Conservation (phyloP, 2,888 invertebrate species). For the Argynnis bischoffii region DNA sequence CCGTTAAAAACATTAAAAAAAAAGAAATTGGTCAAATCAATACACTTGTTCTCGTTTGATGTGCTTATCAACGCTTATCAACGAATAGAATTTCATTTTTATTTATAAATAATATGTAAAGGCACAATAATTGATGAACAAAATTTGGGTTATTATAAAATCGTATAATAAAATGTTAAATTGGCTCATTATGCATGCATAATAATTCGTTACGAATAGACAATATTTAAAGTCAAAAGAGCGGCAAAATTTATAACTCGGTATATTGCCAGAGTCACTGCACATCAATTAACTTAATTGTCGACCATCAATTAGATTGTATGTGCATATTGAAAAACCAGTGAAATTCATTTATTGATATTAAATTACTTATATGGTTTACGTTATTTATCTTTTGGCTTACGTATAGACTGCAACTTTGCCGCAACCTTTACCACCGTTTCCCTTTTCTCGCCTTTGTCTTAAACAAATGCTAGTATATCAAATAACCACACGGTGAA, state of each 20-base stretch:
- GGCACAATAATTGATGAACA: too few species aligned
- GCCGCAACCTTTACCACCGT: too few species aligned
- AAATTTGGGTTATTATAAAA: not conserved
- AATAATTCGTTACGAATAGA: constrained; percentile 28
- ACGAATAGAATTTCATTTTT: too few species aligned
- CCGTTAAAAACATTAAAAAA: too few species aligned
- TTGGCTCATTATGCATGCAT: constrained; percentile 24
- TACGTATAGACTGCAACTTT: too few species aligned
- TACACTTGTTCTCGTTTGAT: too few species aligned
- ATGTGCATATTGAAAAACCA: constrained; percentile 29
- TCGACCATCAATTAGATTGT: constrained; percentile 37
- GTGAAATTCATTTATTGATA: constrained; percentile 12
- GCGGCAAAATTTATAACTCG: constrained; percentile 33
- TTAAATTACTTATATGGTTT: not conserved
- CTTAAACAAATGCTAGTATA: too few species aligned
- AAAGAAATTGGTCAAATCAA: too few species aligned
- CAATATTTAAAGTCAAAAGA: constrained; percentile 32
- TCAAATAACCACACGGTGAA: too few species aligned
- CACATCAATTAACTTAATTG: constrained; percentile 45
- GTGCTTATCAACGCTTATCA: too few species aligned
- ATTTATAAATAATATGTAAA: not conserved
- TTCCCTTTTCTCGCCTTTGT: too few species aligned
- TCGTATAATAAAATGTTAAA: constrained; percentile 22
- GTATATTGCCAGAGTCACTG: constrained; percentile 42
- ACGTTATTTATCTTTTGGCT: too few species aligned